phyloP scores from a whole-genome alignment of 2,797 vertebrate species.

The Glossophaga mutica region DNA sequence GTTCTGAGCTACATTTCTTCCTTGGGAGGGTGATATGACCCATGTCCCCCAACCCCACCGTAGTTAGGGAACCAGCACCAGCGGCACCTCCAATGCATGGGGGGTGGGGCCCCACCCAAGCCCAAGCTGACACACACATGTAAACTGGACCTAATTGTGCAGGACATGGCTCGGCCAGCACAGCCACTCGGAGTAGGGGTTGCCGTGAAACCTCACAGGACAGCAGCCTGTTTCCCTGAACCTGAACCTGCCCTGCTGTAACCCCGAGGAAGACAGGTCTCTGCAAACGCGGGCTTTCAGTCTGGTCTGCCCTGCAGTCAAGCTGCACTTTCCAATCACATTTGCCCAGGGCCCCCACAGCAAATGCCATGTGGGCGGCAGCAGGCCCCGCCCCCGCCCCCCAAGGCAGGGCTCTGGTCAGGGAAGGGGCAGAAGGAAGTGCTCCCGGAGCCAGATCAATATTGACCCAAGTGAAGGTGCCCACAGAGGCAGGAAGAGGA shows the following conservation, averaged over 20 bases:
- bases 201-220: background rate
- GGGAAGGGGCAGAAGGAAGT: background rate
- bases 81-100: background rate
- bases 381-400: background rate
- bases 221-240: background rate
- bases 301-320: background rate
- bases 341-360: background rate
- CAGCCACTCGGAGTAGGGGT: background rate
- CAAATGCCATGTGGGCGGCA: background rate
- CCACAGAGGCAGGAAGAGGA: background rate
- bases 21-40: background rate
- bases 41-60: no score
- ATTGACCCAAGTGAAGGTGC: background rate
- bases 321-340: fast-evolving
- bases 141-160: background rate
- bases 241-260: background rate
- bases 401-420: background rate
- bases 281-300: background rate
- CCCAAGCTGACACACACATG: background rate
- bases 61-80: background rate
- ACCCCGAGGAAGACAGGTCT: background rate
- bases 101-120: no score
- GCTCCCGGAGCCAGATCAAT: background rate
- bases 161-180: background rate
- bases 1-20: background rate